phyloP scores from a whole-genome alignment of 2,797 vertebrate species.

The Rhabdophis nuchalis region DNA sequence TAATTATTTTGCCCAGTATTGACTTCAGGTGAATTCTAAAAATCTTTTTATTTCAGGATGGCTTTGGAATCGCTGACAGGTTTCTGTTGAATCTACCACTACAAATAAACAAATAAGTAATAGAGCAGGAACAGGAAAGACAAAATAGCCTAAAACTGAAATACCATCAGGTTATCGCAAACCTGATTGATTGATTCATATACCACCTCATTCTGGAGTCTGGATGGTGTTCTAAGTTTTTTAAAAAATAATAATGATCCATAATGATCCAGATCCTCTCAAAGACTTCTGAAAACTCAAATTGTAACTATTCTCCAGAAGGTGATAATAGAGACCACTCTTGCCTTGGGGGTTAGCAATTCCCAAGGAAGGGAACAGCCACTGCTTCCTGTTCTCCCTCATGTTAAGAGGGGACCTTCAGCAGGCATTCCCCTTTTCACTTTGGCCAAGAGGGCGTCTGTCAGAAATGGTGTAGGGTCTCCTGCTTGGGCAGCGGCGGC shows the following conservation, averaged over 20 bases:
- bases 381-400: neutral
- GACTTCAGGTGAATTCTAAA: neutral
- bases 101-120: neutral
- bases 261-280: neutral
- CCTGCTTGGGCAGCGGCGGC: no score
- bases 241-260: no score
- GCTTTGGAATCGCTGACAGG: neutral
- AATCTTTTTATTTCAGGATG: neutral
- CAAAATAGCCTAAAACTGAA: neutral
- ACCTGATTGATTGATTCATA: neutral
- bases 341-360: neutral
- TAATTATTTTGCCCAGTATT: neutral
- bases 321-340: neutral
- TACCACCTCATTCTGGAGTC: neutral
- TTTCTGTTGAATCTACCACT: neutral
- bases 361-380: neutral
- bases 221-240: no score
- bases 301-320: neutral
- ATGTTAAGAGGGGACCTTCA: neutral
- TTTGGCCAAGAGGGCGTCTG: neutral
- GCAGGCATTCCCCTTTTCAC: neutral
- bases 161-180: neutral
- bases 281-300: neutral
- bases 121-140: neutral
- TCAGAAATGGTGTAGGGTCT: no score